phyloP scores from a whole-genome alignment of 2,888 invertebrate species.

The Lumbricus terrestris region DNA sequence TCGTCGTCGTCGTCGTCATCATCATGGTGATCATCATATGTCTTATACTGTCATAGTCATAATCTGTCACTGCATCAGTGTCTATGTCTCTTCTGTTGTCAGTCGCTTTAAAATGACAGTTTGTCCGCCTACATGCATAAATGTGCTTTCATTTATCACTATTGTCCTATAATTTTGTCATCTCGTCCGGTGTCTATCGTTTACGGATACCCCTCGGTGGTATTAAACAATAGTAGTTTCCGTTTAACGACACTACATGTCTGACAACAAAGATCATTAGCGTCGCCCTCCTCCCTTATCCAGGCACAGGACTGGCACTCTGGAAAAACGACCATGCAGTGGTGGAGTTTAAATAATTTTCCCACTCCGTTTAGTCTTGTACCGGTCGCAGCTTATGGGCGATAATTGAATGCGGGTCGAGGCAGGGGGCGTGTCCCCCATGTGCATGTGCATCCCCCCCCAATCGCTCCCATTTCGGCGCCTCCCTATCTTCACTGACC shows the following conservation, averaged over 20 bases:
- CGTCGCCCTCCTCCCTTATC: too few relatives aligned
- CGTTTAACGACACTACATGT: too few relatives aligned
- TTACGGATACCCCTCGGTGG: not conserved
- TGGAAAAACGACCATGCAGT: too few relatives aligned
- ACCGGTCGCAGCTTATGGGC: not conserved
- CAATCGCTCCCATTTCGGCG: not conserved
- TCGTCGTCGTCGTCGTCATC: too few relatives aligned
- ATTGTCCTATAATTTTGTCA: too few relatives aligned
- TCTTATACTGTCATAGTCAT: not conserved
- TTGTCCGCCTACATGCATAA: not conserved
- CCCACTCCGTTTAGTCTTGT: too few relatives aligned
- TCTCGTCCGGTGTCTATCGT: not conserved
- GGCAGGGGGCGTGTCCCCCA: not conserved
- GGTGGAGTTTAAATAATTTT: too few relatives aligned
- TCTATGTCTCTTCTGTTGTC: not conserved
- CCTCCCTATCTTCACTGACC: not conserved
- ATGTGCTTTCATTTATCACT: too few relatives aligned
- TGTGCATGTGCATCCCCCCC: not conserved
- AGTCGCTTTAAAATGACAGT: not conserved
- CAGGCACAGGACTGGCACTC: too few relatives aligned
- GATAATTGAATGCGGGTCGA: not conserved
- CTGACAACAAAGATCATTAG: too few relatives aligned
- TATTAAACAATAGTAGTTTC: too few relatives aligned
- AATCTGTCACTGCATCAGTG: not conserved
- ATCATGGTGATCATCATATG: too few relatives aligned